phyloP scores from a whole-genome alignment of 2,888 invertebrate genomes.

The Zele albiditarsus region DNA sequence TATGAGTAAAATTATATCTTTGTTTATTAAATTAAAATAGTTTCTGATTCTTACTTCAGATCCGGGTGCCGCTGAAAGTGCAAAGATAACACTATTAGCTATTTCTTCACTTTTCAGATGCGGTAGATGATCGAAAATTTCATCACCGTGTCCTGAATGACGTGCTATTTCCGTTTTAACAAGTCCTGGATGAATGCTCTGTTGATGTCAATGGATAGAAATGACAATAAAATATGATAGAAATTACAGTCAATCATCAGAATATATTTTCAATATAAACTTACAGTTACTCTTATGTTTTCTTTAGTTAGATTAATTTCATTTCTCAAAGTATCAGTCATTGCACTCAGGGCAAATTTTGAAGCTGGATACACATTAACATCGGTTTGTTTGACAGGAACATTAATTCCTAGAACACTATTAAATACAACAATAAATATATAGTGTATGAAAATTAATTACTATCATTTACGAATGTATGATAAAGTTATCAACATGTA shows the following conservation, averaged over 20 bases:
- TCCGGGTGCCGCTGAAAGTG: slow-evolving; percentile 63
- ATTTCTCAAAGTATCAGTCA: slow-evolving; percentile 72
- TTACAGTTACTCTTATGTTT: slow-evolving; percentile 66
- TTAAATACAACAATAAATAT: too few relatives aligned
- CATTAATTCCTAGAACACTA: slow-evolving; percentile 45
- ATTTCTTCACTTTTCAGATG: slow-evolving; percentile 69
- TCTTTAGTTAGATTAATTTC: slow-evolving; percentile 69
- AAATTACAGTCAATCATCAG: not conserved
- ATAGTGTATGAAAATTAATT: not conserved
- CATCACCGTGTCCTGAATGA: slow-evolving; percentile 42
- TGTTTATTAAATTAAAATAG: not conserved
- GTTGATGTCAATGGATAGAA: slow-evolving; percentile 42
- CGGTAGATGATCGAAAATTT: slow-evolving; percentile 45
- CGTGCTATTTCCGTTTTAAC: slow-evolving; percentile 75
- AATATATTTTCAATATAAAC: slow-evolving; percentile 24
- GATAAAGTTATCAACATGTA: too few relatives aligned
- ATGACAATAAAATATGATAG: not conserved
- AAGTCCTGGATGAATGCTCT: slow-evolving; percentile 80
- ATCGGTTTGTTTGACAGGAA: slow-evolving; percentile 14
- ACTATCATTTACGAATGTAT: too few relatives aligned
- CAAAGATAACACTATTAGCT: slow-evolving; percentile 68
- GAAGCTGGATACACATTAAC: slow-evolving; percentile 61
- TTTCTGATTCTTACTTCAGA: slow-evolving; percentile 41
- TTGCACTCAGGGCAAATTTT: slow-evolving; percentile 72
- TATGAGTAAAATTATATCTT: not conserved